A percentile compares a stretch with the other conserved stretches of the same genome.
These are phyloP conservation scores for Diglossa brunneiventris DNA, from an alignment of 2,113 vertebrate genomes.

Conservation along the genomic window DNA sequence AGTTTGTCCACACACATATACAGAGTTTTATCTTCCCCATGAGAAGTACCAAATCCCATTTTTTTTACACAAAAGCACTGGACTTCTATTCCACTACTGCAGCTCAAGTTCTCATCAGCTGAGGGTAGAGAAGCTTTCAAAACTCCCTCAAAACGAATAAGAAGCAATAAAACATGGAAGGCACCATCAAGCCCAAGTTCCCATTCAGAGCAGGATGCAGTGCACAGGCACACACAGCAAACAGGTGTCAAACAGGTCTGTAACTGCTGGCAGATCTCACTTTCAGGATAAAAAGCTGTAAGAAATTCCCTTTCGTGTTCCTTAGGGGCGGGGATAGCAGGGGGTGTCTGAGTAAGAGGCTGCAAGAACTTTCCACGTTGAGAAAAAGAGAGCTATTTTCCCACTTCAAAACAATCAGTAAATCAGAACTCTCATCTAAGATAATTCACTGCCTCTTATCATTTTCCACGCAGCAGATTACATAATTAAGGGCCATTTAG, in stretches of 20 bases:
- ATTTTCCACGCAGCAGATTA: not conserved
- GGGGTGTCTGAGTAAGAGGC: not conserved
- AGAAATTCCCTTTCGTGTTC: not conserved
- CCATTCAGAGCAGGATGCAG: not conserved
- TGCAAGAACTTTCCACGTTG: not conserved
- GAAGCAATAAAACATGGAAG: not conserved
- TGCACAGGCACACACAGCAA: fast-evolving
- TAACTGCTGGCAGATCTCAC: fast-evolving
- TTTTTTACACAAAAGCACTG: not conserved
- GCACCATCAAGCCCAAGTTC: not conserved
- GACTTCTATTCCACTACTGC: not conserved
- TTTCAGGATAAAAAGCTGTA: not conserved
- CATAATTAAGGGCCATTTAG: not conserved
- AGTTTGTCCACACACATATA: not conserved
- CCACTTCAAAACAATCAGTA: not conserved
- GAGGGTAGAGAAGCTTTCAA: not conserved
- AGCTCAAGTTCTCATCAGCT: not conserved
- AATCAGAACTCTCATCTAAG: not conserved
- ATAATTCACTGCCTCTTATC: not conserved
- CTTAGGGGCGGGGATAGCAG: not conserved
- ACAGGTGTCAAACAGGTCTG: fast-evolving
- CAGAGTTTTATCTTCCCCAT: not conserved
- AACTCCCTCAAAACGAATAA: not conserved
- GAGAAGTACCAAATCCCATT: not conserved
- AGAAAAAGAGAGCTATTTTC: not conserved